Base-by-base conservation (phyloP, 2,113 vertebrate genomes). In the Rhodinocichla rosea region DNA sequence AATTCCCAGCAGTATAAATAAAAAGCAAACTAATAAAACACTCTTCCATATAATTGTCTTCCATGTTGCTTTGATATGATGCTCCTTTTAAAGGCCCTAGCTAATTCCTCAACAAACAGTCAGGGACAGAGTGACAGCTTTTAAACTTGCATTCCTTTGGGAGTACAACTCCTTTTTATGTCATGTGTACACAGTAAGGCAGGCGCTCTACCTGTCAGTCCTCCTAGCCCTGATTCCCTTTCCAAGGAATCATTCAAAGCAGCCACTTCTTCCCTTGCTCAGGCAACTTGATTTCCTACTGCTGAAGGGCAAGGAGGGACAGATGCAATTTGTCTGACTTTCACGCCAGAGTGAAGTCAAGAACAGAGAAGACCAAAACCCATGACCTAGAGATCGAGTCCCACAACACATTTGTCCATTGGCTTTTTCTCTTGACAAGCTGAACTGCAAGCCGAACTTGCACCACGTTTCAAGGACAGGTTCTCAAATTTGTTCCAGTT, bases 351-450 rank as follows among this genome's bases (percentile, higher is more conserved):
- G 11, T 85, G 42, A 76, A 79, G 23, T 44, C 52, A 59, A 68
- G 14, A 90, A 50, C 1, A 20, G 28, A 28, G 19, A 83, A 47
- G 15, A 69, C 11, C 7, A 73, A 73, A 73, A 15, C 11, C 4
- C 19, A 53, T 47, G 19, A 33, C 10, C 5, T 57, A 20, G 45
- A 22, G 69, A 74, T 28, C 0, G 0, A 55, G 33, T 47, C 13
- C 21, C 24, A 32, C 11, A 37, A 2, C 17, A 44, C 13, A 26
- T 39, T 91, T 47, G 11, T 76, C 30, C 28, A 15, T 39, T 3
- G 3, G 24, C 17, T 78, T 69, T 69, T 83, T 70, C 47, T 78
- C 37, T 65, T 45, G 28, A 74, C 27, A 84, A 78, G 8, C 6
- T 65, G 40, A 80, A 21, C 18, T 56, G 27, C 8, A 83, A 80